Percentiles rank a stretch among this genome's conserved stretches.
phyloP scores from a whole-genome alignment of 2,113 vertebrate genomes.

The Vulpes ferrilata region DNA sequence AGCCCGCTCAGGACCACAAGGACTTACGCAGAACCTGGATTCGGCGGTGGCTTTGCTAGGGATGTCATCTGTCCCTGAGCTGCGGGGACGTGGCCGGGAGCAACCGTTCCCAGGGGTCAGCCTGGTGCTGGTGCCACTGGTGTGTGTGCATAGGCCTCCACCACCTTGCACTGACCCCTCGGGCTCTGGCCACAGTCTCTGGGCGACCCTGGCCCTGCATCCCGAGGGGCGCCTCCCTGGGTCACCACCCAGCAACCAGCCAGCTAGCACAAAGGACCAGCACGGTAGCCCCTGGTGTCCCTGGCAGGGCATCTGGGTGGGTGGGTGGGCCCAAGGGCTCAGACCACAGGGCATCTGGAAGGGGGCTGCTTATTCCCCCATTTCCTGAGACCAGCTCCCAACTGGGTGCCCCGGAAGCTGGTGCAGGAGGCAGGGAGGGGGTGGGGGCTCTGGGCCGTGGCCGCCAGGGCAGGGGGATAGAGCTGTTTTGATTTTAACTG shows the following conservation, averaged over 20 bases:
- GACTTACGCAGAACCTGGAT: fast-evolving
- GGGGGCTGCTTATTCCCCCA: background rate
- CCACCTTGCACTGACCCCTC: background rate
- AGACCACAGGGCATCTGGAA: background rate
- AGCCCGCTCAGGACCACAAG: fast-evolving
- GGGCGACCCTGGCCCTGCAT: background rate
- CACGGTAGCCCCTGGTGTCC: background rate
- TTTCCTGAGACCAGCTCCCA: background rate
- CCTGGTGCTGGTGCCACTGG: fast-evolving
- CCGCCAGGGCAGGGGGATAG: background rate
- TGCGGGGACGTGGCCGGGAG: background rate
- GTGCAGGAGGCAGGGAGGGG: background rate
- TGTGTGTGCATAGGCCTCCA: fast-evolving
- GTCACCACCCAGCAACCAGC: background rate
- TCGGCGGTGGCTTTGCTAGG: background rate
- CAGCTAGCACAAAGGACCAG: background rate
- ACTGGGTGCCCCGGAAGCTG: background rate
- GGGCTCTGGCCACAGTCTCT: background rate
- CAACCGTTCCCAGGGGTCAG: background rate
- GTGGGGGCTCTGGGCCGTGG: too few species aligned
- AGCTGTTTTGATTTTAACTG: background rate
- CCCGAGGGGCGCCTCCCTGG: background rate
- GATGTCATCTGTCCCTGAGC: background rate
- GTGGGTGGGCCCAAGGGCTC: background rate
- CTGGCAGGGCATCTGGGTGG: background rate